Conservation (phyloP, 2,888 invertebrate species). For the Hedychridium roseum region DNA sequence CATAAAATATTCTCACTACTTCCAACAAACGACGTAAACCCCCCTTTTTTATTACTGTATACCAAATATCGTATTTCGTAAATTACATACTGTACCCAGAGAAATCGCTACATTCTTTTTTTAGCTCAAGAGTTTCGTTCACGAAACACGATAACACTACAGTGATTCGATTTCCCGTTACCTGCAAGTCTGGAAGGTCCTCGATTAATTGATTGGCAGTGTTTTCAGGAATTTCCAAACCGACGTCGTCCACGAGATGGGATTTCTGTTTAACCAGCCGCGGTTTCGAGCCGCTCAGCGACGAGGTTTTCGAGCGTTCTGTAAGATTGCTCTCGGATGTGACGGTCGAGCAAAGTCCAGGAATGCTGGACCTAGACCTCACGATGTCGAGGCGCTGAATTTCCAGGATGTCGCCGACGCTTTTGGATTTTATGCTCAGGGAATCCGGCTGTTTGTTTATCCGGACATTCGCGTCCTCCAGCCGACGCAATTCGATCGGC, state of each 20-base stretch:
- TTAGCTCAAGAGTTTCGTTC: no score
- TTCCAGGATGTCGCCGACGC: constrained; percentile 83
- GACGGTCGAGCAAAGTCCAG: constrained; percentile 67
- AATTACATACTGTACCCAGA: no score
- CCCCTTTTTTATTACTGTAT: no score
- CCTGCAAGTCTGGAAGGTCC: constrained; percentile 69
- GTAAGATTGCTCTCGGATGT: constrained; percentile 47
- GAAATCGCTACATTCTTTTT: no score
- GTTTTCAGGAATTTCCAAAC: constrained; percentile 47
- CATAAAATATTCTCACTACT: no score
- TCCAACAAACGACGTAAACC: no score
- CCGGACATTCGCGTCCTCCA: constrained; percentile 71
- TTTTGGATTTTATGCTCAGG: constrained; percentile 79
- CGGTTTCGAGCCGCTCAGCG: constrained; percentile 66
- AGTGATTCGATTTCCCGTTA: constrained; percentile 7
- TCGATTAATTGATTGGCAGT: constrained; percentile 69
- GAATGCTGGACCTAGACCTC: constrained; percentile 79
- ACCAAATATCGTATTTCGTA: no score
- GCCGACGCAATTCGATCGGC: constrained; percentile 85
- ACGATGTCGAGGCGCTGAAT: constrained; percentile 76
- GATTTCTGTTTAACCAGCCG: constrained; percentile 87
- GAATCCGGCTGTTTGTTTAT: constrained; percentile 51
- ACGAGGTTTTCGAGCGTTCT: constrained; percentile 36
- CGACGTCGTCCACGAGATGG: constrained; percentile 73
- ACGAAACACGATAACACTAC: not conserved